Evolutionary conservation across 2,113 vertebrate species (phyloP), one percentile per base, ranked within the genome.

Genomic region (Seriola dumerili): DNA sequence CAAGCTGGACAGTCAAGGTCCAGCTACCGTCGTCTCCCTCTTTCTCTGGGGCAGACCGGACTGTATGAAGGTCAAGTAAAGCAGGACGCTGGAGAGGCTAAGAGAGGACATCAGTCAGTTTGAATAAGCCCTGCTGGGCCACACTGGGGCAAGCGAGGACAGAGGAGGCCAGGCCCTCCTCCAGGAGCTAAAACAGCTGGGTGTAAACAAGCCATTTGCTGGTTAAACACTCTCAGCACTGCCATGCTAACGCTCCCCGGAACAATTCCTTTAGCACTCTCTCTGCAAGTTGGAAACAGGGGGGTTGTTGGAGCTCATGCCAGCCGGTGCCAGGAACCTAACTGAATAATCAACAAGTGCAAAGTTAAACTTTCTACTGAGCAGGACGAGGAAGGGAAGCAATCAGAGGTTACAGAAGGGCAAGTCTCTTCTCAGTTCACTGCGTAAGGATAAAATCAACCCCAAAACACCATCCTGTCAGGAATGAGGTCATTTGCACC

Each of bases 121-220:
- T 69, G 55, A 78, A 61, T 38, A 21, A 81, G 4, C 55, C 32
- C 12, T 67, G 73, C 62, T 62, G 50, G 71, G 58, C 38, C 48
- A 74, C 65, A 34, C 40, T 38, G 44, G 54, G 73, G 64, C 76
- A 82, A 73, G 55, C 65, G 40, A 52, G 72, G 67, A 72, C 71
- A 88, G 82, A 79, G 32, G 16, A 83, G 48, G 67, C 76, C 84
- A 72, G 70, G n/a, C 57, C 29, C 29, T 80, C 59, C 66, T 68
- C 32, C 44, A 29, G 68, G 36, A 84, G 74, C 34, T 63, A 70
- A 82, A 88, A 87, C 90, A 90, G 87, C 90, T 85, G 83, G 88
- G 75, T 86, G 90, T 84, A 87, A 93, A 94, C 89, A 90, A 85
- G 73, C 80, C 72, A 87, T 88, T 89, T 87, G 84, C 86, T 83